Conservation (phyloP, 2,888 invertebrate species). For the Nineta flava region DNA sequence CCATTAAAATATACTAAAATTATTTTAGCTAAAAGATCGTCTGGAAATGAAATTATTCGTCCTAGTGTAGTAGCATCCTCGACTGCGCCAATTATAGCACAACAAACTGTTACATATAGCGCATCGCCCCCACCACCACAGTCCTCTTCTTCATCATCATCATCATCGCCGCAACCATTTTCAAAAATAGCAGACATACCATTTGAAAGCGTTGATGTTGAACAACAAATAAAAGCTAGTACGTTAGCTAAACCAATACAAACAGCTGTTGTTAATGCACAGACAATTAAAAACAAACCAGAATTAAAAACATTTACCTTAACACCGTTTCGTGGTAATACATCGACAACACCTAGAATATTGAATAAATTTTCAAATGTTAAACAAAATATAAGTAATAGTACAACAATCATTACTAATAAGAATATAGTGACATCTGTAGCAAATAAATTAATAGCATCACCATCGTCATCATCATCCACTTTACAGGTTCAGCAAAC, state of each 20-base stretch:
- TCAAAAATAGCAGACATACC: slow-evolving; percentile 16
- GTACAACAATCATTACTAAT: too few species aligned
- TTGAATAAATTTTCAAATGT: not conserved
- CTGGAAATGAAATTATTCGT: slow-evolving; percentile 10
- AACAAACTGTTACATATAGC: not conserved
- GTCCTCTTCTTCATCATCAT: not conserved
- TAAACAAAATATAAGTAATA: not conserved
- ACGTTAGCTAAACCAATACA: slow-evolving; percentile 11
- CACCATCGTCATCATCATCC: not conserved
- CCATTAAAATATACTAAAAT: slow-evolving; percentile 32
- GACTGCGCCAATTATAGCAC: slow-evolving; percentile 8
- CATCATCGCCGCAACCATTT: slow-evolving; percentile 15
- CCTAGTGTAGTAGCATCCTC: slow-evolving; percentile 3
- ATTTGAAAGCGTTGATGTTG: slow-evolving; percentile 21
- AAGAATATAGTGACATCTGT: not conserved
- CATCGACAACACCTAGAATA: not conserved
- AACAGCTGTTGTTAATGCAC: slow-evolving; percentile 8
- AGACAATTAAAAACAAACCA: slow-evolving; percentile 9
- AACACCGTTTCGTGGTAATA: not conserved
- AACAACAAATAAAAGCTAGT: slow-evolving; percentile 23
- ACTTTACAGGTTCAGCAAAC: not conserved
- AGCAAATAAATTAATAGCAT: not conserved
- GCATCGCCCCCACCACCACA: not conserved
- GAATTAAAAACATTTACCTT: slow-evolving; percentile 8
- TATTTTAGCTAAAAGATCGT: slow-evolving; percentile 29